Evolutionary conservation across 2,113 vertebrate genomes (phyloP).

Genomic region (Cryptomyrus ogoouensis): DNA sequence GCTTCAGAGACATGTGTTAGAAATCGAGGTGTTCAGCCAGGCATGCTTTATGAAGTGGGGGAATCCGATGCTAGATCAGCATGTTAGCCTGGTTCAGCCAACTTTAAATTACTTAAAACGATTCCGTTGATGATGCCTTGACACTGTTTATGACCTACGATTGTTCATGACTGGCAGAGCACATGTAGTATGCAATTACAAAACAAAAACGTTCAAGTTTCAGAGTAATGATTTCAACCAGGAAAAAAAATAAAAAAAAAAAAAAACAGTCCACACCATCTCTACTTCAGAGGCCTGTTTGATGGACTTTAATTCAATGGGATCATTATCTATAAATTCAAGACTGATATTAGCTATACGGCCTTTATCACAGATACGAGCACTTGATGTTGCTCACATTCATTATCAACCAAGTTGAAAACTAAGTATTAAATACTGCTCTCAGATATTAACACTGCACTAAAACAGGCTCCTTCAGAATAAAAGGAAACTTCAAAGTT

Average conservation of each 20-base stretch:
- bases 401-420: background rate
- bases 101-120: background rate
- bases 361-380: background rate
- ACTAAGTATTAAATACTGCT: background rate
- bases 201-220: background rate
- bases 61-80: background rate
- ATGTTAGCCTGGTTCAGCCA: background rate
- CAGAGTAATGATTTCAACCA: background rate
- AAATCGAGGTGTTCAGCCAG: background rate
- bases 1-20: background rate
- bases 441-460: slow-evolving; percentile 14
- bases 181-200: slow-evolving; percentile 1
- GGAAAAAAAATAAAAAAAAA: background rate
- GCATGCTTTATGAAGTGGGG: background rate
- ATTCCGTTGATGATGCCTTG: background rate
- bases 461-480: background rate
- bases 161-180: background rate
- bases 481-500: background rate
- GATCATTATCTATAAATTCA: background rate
- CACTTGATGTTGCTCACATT: background rate
- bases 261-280: background rate
- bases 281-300: background rate
- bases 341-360: background rate
- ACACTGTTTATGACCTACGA: background rate
- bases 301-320: background rate